Base-by-base conservation (phyloP, 2,113 vertebrate species). In the Lasiurus cinereus region DNA sequence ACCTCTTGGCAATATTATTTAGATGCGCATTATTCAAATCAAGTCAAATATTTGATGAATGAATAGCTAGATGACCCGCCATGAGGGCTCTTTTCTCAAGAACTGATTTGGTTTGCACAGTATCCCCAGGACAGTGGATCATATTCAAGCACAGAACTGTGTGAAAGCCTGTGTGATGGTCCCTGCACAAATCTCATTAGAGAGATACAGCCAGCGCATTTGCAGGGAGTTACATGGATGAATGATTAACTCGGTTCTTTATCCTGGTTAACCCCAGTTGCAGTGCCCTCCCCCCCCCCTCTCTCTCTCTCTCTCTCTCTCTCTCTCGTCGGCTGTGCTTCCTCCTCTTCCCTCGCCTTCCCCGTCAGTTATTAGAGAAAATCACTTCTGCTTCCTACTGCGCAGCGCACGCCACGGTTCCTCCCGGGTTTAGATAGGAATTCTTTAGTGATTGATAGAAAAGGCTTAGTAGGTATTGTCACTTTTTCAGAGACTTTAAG, bases 21-120 rank as follows among this genome's bases (percentile, higher is more conserved):
- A 91, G 59, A 72, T 91, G 69, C 11, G 10, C 31, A n/a, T 92
- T 48, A 87, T 80, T 83, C 50, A 64, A 31, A 78, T 62, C 36
- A 85, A 90, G 39, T 46, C 16, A 39, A n/a, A 67, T 90, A 67
- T 16, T 82, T 46, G 78, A 79, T n/a, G 43, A 94, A 74, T 31
- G 46, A 84, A 7, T 85, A 72, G 69, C 24, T 52, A 2, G 43
- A 4, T 67, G 16, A 77, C 15, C 77, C 36, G 66, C 56, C 56
- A 77, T 31, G 67, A 78, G n/a, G 84, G 52, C 22, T 90, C 72
- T 46, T 90, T 87, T 48, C 48, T 80, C 59, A 88, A 84, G 59
- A 27, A 79, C 76, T 83, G 85, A 92, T 84, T 96, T 82, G 39
- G 82, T 88, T 84, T 82, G 36, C 73, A 91, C 73, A 95, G 46